Percentiles rank a stretch among this genome's conserved stretches.
phyloP scores from a whole-genome alignment of 2,113 vertebrate species.

The Actenoides hombroni region DNA sequence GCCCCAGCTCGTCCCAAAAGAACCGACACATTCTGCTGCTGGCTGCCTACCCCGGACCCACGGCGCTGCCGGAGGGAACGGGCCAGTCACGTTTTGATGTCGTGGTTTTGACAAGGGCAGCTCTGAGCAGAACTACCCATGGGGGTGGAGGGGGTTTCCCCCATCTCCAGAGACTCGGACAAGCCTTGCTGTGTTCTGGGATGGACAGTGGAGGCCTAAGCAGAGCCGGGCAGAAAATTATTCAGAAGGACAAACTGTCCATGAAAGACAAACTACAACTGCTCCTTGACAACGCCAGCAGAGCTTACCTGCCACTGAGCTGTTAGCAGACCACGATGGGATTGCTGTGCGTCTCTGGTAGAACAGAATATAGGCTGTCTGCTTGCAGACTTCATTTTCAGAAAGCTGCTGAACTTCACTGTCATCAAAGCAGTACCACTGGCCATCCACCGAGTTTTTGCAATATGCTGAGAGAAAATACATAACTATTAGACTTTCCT shows the following conservation, averaged over 20 bases:
- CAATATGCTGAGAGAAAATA: conserved; percentile 84
- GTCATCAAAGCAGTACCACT: conserved; percentile 99
- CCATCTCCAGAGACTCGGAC: not conserved
- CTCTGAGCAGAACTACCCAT: not conserved
- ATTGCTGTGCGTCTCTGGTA: conserved; percentile 94
- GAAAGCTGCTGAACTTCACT: conserved; percentile 90
- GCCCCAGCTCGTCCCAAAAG: not conserved
- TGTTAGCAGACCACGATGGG: conserved; percentile 97
- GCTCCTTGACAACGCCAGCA: not conserved
- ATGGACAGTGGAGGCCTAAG: not conserved
- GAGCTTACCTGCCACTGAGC: conserved; percentile 90
- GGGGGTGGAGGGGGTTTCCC: fast-evolving
- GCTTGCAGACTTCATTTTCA: conserved; percentile 93
- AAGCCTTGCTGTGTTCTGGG: fast-evolving
- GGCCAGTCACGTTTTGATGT: fast-evolving
- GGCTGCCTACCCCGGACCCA: not conserved
- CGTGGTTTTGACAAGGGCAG: not conserved
- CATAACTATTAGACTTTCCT: not conserved
- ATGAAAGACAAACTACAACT: not conserved
- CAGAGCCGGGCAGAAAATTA: not conserved
- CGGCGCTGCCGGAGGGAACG: not conserved
- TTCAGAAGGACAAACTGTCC: not conserved
- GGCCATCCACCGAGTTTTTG: conserved; percentile 96
- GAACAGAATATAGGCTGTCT: conserved; percentile 94
- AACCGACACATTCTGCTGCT: not conserved